Percentiles rank a stretch among this genome's conserved stretches.
Conservation (phyloP, 2,797 vertebrate species). For the Manis crassicaudata region DNA sequence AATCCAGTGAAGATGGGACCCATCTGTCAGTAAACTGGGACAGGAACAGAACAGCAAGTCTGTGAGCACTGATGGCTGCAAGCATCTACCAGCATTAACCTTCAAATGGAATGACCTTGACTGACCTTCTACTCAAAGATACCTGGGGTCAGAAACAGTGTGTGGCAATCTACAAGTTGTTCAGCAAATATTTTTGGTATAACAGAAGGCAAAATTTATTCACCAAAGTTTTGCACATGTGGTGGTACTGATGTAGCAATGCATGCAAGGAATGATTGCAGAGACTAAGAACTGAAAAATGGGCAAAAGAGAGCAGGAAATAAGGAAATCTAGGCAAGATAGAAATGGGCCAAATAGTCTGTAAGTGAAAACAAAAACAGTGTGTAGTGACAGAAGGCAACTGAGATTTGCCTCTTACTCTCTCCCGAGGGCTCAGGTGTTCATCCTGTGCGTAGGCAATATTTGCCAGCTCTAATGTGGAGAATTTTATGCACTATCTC, state of each 20-base stretch:
- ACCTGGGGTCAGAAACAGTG: not conserved
- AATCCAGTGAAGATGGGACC: not conserved
- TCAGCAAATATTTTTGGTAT: not conserved
- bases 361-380: not conserved
- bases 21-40: not conserved
- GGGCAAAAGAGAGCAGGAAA: not conserved
- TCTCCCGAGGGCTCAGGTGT: not conserved
- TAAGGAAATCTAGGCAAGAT: not conserved
- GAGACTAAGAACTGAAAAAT: not conserved
- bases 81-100: not conserved
- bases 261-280: not conserved
- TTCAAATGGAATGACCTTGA: not conserved
- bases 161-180: not conserved
- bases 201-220: conserved; percentile 43
- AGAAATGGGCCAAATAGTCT: not conserved
- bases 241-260: not conserved
- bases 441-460: not conserved
- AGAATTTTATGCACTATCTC: not conserved
- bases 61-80: not conserved
- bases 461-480: not conserved
- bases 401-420: not conserved
- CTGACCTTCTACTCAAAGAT: not conserved
- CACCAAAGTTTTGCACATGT: not conserved
- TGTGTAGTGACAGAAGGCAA: conserved; percentile 9
- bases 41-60: not conserved